Conservation (phyloP, 2,797 vertebrate species). For the Trematomus bernacchii region DNA sequence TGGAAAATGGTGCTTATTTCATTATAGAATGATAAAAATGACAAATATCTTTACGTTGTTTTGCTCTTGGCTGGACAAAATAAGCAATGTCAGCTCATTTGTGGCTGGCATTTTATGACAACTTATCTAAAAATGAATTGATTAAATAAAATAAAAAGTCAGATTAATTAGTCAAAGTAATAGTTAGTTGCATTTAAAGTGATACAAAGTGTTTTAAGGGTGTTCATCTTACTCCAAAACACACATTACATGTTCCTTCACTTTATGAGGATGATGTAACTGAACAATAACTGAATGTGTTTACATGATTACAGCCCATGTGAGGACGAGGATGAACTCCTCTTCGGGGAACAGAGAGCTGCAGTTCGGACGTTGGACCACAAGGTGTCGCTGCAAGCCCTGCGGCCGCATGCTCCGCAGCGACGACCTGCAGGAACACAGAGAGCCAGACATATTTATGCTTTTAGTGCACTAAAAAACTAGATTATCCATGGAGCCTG, state of each 20-base stretch:
- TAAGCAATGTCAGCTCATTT: too few species aligned
- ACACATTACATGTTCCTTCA: too few species aligned
- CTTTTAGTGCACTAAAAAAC: too few species aligned
- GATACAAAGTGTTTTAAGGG: too few species aligned
- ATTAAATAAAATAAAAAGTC: background rate
- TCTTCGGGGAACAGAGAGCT: fast-evolving
- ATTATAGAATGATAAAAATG: too few species aligned
- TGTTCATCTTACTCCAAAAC: too few species aligned
- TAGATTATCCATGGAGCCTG: too few species aligned
- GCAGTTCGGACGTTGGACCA: background rate
- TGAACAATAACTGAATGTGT: background rate
- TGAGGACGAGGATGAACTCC: background rate
- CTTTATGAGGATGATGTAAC: background rate
- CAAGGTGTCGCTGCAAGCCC: slow-evolving; percentile 41
- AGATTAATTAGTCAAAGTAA: background rate
- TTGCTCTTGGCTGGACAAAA: too few species aligned
- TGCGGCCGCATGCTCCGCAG: background rate
- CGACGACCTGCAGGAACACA: too few species aligned
- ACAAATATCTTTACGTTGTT: background rate
- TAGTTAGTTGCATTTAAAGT: background rate
- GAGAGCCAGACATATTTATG: too few species aligned
- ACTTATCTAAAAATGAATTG: background rate
- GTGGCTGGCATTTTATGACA: background rate
- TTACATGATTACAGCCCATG: fast-evolving
- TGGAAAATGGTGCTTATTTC: too few species aligned